Conservation (phyloP, 2,797 vertebrate species). For the Chiloscyllium punctatum region DNA sequence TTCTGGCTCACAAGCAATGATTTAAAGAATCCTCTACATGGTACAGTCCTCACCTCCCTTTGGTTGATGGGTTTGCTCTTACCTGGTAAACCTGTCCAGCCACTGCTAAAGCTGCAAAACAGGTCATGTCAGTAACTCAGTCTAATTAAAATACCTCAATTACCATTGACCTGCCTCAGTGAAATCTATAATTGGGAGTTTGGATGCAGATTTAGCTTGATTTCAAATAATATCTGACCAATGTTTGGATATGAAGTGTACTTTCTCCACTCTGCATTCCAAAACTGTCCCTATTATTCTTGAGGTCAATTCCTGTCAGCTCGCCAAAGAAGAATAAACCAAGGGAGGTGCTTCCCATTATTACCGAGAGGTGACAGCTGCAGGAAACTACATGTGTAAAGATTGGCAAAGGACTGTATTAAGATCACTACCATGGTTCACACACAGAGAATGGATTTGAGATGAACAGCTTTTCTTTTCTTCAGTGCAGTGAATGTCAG, state of each 20-base stretch:
- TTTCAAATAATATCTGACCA: not conserved
- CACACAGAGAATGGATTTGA: not conserved
- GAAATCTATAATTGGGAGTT: not conserved
- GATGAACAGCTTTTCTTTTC: not conserved
- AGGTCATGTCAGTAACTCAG: not conserved
- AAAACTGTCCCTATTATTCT: not conserved
- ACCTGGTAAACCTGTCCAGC: not conserved
- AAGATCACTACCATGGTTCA: not conserved
- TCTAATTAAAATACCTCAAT: not conserved
- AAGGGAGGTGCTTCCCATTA: not conserved
- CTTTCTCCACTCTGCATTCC: too few relatives aligned
- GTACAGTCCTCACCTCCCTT: not conserved
- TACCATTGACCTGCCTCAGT: not conserved
- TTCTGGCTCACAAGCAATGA: not conserved
- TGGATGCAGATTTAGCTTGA: not conserved
- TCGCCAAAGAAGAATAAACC: not conserved
- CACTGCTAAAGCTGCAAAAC: not conserved
- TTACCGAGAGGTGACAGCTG: not conserved
- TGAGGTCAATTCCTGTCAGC: not conserved
- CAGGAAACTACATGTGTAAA: not conserved
- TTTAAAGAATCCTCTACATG: not conserved
- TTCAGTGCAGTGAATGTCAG: not conserved
- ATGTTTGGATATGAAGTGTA: not conserved
- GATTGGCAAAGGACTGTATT: not conserved
- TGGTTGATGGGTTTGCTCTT: not conserved